phyloP scores from a whole-genome alignment of 2,888 invertebrate genomes.

The Oscheius sp. region DNA sequence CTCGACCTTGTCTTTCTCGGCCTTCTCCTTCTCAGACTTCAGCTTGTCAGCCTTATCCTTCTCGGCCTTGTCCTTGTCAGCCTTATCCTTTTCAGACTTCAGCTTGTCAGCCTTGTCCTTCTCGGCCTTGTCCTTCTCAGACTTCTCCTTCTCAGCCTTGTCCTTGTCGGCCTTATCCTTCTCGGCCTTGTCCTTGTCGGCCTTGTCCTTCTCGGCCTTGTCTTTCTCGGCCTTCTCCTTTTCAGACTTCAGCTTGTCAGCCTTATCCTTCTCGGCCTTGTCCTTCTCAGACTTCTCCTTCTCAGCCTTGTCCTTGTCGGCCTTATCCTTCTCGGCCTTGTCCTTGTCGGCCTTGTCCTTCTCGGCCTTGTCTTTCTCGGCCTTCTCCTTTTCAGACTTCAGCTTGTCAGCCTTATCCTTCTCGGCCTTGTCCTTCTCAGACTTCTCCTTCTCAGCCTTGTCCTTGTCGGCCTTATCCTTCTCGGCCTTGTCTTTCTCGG shows the following conservation, averaged over 20 bases:
- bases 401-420: conserved; percentile 18
- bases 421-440: conserved; percentile 13
- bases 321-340: conserved; percentile 15
- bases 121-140: not conserved
- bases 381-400: conserved; percentile 3
- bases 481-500: conserved; percentile 16
- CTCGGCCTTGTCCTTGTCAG: conserved; percentile 13
- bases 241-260: conserved; percentile 9
- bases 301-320: conserved; percentile 9
- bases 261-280: conserved; percentile 10
- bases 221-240: conserved; percentile 12
- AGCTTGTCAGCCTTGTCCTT: conserved; percentile 10
- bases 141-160: conserved; percentile 14
- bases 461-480: conserved; percentile 2
- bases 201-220: conserved; percentile 7
- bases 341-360: conserved; percentile 11
- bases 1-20: conserved; percentile 5
- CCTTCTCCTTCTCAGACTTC: conserved; percentile 11
- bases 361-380: conserved; percentile 10
- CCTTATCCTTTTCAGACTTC: conserved; percentile 12
- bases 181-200: conserved; percentile 18
- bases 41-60: conserved; percentile 14
- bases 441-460: conserved; percentile 16
- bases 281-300: conserved; percentile 6
- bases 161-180: conserved; percentile 14